phyloP scores from a whole-genome alignment of 2,113 vertebrate species.

The Reinhardtius hippoglossoides region DNA sequence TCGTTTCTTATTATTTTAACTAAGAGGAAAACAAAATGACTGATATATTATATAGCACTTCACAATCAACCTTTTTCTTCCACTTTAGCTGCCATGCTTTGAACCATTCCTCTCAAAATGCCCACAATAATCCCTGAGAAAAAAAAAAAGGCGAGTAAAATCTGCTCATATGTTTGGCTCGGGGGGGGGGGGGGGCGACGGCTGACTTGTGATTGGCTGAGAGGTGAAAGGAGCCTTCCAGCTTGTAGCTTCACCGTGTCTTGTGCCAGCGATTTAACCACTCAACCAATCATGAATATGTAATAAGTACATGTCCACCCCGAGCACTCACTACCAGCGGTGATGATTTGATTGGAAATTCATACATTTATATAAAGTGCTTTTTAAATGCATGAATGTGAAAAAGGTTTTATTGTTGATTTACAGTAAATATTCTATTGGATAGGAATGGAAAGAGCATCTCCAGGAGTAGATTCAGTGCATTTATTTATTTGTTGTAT shows the following conservation, averaged over 20 bases:
- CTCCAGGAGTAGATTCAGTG: not conserved
- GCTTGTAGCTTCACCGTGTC: conserved; percentile 3
- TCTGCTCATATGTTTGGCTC: not conserved
- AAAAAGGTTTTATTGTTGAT: not conserved
- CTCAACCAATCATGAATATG: conserved; percentile 33
- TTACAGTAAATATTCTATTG: not conserved
- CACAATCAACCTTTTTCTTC: not conserved
- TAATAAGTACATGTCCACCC: conserved; percentile 14
- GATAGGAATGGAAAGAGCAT: not conserved
- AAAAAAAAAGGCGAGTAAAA: not conserved
- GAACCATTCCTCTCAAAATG: not conserved
- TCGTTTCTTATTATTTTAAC: not conserved
- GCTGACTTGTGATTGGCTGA: conserved; percentile 6
- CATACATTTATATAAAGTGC: not conserved
- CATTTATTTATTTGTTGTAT: not conserved
- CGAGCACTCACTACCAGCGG: not conserved
- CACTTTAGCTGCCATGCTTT: not conserved
- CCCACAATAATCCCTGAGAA: not conserved
- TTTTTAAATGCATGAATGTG: not conserved
- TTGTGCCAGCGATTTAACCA: conserved; percentile 20
- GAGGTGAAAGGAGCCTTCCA: conserved; percentile 24
- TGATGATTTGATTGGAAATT: not conserved
- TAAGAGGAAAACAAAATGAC: not conserved
- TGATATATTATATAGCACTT: not conserved
- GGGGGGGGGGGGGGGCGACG: not conserved